phyloP scores from a whole-genome alignment of 2,797 vertebrate genomes.

The Peromyscus attwateri region DNA sequence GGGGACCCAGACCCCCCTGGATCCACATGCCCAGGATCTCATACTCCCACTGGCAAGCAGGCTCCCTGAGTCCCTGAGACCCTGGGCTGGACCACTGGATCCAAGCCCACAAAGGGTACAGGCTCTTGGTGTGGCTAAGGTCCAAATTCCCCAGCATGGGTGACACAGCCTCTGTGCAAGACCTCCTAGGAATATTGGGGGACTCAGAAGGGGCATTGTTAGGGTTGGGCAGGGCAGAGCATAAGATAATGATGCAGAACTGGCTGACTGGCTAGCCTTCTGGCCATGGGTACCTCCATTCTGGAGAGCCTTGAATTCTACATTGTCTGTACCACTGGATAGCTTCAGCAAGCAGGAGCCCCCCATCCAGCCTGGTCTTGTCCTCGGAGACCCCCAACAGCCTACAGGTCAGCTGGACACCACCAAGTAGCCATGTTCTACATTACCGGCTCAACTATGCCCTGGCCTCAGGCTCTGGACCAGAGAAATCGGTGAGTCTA shows the following conservation, averaged over 20 bases:
- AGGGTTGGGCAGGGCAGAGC: not conserved
- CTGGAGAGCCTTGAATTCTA: not conserved
- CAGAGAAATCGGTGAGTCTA: conserved; percentile 91
- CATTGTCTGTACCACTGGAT: not conserved
- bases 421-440: conserved; percentile 91
- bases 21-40: not conserved
- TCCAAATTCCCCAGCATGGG: not conserved
- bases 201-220: not conserved
- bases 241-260: not conserved
- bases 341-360: conserved; percentile 90
- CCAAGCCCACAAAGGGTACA: not conserved
- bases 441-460: conserved; percentile 92
- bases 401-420: conserved; percentile 92
- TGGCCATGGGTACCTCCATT: not conserved
- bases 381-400: conserved; percentile 92
- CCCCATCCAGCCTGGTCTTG: conserved; percentile 91
- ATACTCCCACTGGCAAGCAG: not conserved
- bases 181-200: not conserved
- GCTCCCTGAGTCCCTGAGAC: not conserved
- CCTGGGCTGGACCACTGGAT: not conserved
- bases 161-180: not conserved
- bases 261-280: not conserved
- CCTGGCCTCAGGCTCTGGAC: conserved; percentile 87
- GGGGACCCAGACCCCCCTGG: not conserved
- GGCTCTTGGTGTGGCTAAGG: not conserved